These are phyloP conservation scores for Metalampra italica DNA, from an alignment of 2,888 invertebrate species.

Conservation along the genomic window DNA sequence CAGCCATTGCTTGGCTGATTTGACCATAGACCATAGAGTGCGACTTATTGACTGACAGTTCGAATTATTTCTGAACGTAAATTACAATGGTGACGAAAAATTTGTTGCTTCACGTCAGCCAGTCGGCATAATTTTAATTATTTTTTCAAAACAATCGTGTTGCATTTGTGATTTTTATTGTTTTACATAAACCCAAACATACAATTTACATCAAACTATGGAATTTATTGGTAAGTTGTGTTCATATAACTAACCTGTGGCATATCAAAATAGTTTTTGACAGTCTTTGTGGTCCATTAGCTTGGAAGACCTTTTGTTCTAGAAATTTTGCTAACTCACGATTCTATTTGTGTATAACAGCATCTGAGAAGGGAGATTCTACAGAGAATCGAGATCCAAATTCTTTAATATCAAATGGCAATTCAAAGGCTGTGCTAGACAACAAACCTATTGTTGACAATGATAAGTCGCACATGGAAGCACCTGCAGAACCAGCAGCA, in stretches of 20 bases:
- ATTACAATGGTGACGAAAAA: conserved; percentile 31
- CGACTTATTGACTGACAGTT: neutral
- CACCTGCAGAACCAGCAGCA: conserved; percentile 55
- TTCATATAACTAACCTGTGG: conserved; percentile 22
- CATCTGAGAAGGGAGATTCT: conserved; percentile 75
- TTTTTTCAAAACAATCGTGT: conserved; percentile 67
- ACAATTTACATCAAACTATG: conserved; percentile 46
- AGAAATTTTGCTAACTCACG: conserved; percentile 71
- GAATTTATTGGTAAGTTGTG: conserved; percentile 61
- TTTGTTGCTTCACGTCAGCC: conserved; percentile 73
- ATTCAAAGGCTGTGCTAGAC: conserved; percentile 46
- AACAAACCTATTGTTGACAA: conserved; percentile 54
- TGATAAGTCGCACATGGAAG: conserved; percentile 64
- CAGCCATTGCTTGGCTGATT: conserved; percentile 1
- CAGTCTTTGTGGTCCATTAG: conserved; percentile 39
- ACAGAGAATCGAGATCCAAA: conserved; percentile 78
- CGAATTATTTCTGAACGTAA: conserved; percentile 13
- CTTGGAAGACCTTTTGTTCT: conserved; percentile 64
- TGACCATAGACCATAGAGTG: neutral
- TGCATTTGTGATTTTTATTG: conserved; percentile 28
- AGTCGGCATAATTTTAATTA: conserved; percentile 64
- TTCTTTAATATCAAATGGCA: conserved; percentile 61
- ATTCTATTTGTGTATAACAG: conserved; percentile 55
- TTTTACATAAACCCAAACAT: conserved; percentile 27
- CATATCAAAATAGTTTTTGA: conserved; percentile 28